Conservation (phyloP, 2,797 vertebrate species). For the Poecilia picta region DNA sequence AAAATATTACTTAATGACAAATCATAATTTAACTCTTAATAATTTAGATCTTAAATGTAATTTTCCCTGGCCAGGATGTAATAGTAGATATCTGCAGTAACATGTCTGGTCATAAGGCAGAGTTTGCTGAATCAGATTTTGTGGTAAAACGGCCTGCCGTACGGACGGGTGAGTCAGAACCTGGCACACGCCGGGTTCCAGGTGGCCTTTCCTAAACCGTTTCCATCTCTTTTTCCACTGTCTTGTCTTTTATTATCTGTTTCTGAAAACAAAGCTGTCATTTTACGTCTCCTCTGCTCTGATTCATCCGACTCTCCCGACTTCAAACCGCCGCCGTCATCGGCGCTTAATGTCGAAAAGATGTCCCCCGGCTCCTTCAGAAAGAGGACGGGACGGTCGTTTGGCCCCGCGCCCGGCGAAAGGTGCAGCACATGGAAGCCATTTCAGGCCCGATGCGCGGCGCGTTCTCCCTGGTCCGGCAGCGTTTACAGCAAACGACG, state of each 20-base stretch:
- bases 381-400: conserved; percentile 72
- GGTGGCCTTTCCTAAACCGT: conserved; percentile 72
- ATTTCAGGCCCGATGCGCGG: conserved; percentile 66
- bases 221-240: conserved; percentile 46
- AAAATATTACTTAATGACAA: too few species aligned
- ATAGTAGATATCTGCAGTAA: too few species aligned
- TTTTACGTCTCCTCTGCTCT: conserved; percentile 50
- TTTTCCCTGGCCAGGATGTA: too few species aligned
- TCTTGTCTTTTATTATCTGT: conserved; percentile 61
- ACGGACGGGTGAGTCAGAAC: conserved; percentile 71
- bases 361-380: conserved; percentile 66
- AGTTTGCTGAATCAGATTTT: too few species aligned
- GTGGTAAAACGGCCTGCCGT: neutral
- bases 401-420: conserved; percentile 72
- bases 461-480: neutral
- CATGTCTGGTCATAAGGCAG: too few species aligned
- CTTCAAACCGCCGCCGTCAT: conserved; percentile 29
- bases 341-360: conserved; percentile 55
- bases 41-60: too few species aligned
- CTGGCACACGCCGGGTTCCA: conserved; percentile 68
- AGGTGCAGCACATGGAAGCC: conserved; percentile 79
- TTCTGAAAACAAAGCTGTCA: conserved; percentile 46
- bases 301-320: conserved; percentile 47
- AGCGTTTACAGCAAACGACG: too few species aligned
- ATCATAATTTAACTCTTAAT: too few species aligned